A percentile compares a stretch with the other conserved stretches of the same genome.
phyloP scores from a whole-genome alignment of 2,113 vertebrate species.

The Urocolius indicus region DNA sequence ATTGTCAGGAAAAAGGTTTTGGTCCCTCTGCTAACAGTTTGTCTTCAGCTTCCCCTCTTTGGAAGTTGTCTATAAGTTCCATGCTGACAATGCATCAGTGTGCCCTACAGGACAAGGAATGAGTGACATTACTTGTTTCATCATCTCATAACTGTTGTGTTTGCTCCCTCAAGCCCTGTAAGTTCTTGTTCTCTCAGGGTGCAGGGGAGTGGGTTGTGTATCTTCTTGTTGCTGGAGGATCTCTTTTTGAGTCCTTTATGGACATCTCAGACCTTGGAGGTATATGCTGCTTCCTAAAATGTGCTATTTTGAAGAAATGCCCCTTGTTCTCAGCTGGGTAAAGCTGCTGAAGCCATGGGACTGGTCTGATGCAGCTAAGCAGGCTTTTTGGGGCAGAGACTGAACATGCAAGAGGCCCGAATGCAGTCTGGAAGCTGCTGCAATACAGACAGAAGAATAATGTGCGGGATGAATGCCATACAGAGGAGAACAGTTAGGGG shows the following conservation, averaged over 20 bases:
- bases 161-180: not conserved
- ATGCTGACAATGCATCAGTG: not conserved
- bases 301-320: not conserved
- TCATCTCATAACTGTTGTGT: not conserved
- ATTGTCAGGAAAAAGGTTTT: not conserved
- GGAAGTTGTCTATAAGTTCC: not conserved
- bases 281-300: not conserved
- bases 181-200: not conserved
- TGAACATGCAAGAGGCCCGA: accelerated
- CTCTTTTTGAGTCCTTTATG: not conserved
- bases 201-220: not conserved
- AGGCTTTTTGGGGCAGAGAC: not conserved
- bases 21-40: not conserved
- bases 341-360: not conserved
- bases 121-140: not conserved
- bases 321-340: not conserved
- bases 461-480: not conserved
- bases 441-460: accelerated
- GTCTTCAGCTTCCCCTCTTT: not conserved
- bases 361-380: not conserved
- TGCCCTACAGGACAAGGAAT: not conserved
- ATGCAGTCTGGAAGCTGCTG: not conserved
- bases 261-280: not conserved
- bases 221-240: not conserved
- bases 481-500: not conserved